Conservation (phyloP, 2,888 invertebrate species). For the Cinara cedri region DNA sequence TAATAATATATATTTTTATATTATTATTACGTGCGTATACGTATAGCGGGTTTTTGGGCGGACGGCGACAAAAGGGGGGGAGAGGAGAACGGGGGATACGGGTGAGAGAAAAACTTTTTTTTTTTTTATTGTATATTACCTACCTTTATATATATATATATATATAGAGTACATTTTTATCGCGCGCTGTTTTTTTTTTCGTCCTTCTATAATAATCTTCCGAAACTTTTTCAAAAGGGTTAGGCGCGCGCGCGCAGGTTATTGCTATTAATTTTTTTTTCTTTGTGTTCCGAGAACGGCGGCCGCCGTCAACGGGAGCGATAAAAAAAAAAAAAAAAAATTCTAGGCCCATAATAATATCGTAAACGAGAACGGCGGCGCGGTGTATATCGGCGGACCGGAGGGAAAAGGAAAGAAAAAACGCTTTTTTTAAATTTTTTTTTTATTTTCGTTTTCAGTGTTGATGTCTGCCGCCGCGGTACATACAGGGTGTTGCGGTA, state of each 20-base stretch:
- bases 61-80: no score
- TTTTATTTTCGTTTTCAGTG: neutral
- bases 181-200: neutral
- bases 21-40: neutral
- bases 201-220: conserved; percentile 23
- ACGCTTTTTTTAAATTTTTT: conserved; percentile 33
- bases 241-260: no score
- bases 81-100: neutral
- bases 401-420: neutral
- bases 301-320: conserved; percentile 26
- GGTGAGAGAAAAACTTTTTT: conserved; percentile 18
- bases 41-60: neutral
- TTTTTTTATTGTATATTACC: no score
- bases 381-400: no score
- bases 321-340: no score
- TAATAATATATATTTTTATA: neutral
- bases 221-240: conserved; percentile 48
- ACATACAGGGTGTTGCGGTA: neutral
- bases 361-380: no score
- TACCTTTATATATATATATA: no score
- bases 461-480: conserved; percentile 8
- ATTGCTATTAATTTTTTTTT: conserved; percentile 12
- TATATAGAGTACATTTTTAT: neutral
- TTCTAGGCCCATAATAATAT: no score
- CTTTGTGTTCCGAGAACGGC: conserved; percentile 19